phyloP scores from a whole-genome alignment of 2,888 invertebrate genomes.

The Unio pictorum region DNA sequence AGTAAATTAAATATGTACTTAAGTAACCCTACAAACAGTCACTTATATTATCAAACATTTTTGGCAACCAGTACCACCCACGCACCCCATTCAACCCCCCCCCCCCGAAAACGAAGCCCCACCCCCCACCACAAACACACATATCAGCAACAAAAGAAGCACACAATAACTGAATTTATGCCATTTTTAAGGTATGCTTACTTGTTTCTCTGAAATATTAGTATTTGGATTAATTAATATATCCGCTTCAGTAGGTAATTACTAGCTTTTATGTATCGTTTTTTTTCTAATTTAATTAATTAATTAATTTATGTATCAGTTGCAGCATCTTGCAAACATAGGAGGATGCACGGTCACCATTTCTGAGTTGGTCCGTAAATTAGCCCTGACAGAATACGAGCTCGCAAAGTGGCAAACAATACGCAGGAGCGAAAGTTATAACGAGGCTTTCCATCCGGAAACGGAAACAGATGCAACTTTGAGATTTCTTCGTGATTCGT shows the following conservation, averaged over 20 bases:
- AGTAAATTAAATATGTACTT: no score
- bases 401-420: constrained; percentile 66
- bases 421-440: constrained; percentile 57
- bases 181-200: no score
- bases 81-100: no score
- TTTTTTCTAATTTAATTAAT: constrained; percentile 2
- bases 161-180: no score
- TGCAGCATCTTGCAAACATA: constrained; percentile 52
- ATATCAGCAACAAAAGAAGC: no score
- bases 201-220: no score
- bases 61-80: background rate
- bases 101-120: no score
- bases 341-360: constrained; percentile 49
- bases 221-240: background rate
- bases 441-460: constrained; percentile 53
- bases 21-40: no score
- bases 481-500: constrained; percentile 61
- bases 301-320: constrained; percentile 34
- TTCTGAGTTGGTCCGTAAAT: constrained; percentile 58
- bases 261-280: background rate
- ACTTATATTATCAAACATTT: background rate
- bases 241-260: background rate
- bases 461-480: constrained; percentile 62
- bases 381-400: constrained; percentile 60
- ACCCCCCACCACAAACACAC: no score